phyloP scores from a whole-genome alignment of 2,888 invertebrate genomes.

The Cheilosia soror region DNA sequence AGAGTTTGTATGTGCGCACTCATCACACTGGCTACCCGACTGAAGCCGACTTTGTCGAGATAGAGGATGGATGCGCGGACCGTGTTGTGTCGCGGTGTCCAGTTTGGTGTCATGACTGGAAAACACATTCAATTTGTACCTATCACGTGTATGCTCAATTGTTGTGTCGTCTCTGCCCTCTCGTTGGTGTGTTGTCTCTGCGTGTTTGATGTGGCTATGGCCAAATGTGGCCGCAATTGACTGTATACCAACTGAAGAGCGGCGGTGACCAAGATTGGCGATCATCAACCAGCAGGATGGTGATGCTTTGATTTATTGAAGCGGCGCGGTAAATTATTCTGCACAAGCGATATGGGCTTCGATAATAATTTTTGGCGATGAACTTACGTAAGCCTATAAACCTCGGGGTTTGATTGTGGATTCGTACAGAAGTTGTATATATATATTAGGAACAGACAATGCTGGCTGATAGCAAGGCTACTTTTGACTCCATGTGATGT shows the following conservation, averaged over 20 bases:
- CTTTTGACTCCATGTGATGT: no score
- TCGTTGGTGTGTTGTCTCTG: neutral
- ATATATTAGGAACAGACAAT: no score
- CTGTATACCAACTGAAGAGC: neutral
- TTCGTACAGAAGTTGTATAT: no score
- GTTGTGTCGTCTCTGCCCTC: slow-evolving; percentile 35
- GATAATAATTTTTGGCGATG: slow-evolving; percentile 58
- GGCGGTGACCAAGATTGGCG: slow-evolving; percentile 53
- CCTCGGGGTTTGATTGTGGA: neutral
- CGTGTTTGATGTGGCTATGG: slow-evolving; percentile 15
- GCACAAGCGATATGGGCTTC: slow-evolving; percentile 53
- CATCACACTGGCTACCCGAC: slow-evolving; percentile 1
- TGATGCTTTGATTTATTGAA: slow-evolving; percentile 70
- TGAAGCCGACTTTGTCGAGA: neutral
- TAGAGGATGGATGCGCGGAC: neutral
- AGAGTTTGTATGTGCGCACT: neutral
- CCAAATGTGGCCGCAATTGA: slow-evolving; percentile 28
- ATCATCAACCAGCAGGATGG: slow-evolving; percentile 49
- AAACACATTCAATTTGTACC: slow-evolving; percentile 74
- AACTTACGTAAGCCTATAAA: slow-evolving; percentile 9
- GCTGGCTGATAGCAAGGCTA: no score
- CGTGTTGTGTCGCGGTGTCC: slow-evolving; percentile 61
- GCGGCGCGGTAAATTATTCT: slow-evolving; percentile 65
- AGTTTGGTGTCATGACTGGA: slow-evolving; percentile 65
- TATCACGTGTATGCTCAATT: slow-evolving; percentile 72